Base-by-base conservation (phyloP, 2,113 vertebrate genomes). In the Rhea americana region DNA sequence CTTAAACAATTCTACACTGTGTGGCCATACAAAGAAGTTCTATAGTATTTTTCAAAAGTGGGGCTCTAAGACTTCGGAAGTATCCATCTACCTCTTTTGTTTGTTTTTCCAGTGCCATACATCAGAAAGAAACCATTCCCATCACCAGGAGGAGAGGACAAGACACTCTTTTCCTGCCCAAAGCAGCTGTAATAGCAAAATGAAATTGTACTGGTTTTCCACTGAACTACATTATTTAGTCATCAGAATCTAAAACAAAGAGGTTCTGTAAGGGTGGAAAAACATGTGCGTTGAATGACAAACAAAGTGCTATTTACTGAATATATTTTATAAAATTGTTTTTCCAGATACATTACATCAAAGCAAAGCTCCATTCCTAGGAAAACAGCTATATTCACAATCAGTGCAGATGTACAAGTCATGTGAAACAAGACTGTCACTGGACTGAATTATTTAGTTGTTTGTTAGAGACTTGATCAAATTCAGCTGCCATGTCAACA, bases 401-500 rank as follows among this genome's bases (percentile, higher is more conserved):
- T 80, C 67, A 86, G 86, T 94, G 89, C 93, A 95, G 91, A 92
- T 86, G 77, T 70, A 93, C 80, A 94, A 94, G 90, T 92, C 90
- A 93, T 88, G 85, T 91, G 91, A 94, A 94, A 94, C 90, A 95
- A 94, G 81, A 70, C 85, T 93, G 88, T 66, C 73, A 87, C 72
- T 91, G 80, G 74, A 82, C 84, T 96, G 90, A 97, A 97, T 97
- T 96, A 95, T 96, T 96, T 95, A 94, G 80, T 86, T 94, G 91
- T 93, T 96, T 96, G 76, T 70, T 86, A 81, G 76, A 96, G 35
- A 86, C 61, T 89, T 82, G 90, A 90, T 95, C 91, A 88, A 88
- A 91, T 95, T 90, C 87, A 95, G 77, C 56, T 81, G 62, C 51
- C 7, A 2, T 84, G 73, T 92, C 92, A 96, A 81, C 82, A 93